phyloP scores from a whole-genome alignment of 2,888 invertebrate genomes.

The Quadroppia sp. region DNA sequence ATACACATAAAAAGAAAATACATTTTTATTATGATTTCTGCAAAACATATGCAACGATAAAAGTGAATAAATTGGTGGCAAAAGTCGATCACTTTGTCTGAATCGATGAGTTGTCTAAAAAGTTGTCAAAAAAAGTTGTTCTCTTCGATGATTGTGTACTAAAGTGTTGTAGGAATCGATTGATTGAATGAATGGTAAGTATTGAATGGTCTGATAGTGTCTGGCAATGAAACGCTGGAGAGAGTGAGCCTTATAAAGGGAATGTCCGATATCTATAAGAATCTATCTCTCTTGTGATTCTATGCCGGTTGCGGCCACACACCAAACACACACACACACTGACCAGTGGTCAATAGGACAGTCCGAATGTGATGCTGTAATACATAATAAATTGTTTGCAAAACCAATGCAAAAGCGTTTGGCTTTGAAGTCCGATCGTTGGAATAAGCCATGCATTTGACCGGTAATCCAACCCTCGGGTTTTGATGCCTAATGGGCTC shows the following conservation, averaged over 20 bases:
- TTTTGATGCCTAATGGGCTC: slow-evolving; percentile 20
- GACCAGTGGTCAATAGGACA: no score
- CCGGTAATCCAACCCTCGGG: slow-evolving; percentile 27
- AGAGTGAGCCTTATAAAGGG: slow-evolving; percentile 30
- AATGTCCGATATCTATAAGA: background rate
- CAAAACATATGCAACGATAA: slow-evolving; percentile 4
- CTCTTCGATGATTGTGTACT: no score
- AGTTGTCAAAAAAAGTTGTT: no score
- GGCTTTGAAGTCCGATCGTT: slow-evolving; percentile 32
- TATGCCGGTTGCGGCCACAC: slow-evolving; percentile 15
- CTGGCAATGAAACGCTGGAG: slow-evolving; percentile 28
- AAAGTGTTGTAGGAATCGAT: no score
- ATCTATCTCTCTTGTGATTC: slow-evolving; percentile 33
- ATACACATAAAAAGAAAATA: background rate
- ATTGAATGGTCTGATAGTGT: background rate
- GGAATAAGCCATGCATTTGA: slow-evolving; percentile 12
- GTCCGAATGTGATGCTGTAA: no score
- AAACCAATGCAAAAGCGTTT: background rate
- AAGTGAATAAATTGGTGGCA: background rate
- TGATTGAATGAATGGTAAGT: no score
- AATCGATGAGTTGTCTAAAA: no score
- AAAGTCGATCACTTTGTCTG: background rate
- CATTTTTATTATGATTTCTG: background rate
- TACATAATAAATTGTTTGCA: background rate
- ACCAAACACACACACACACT: no score